These are phyloP conservation scores for Platanista minor DNA, from an alignment of 2,113 vertebrate species.

Conservation along the genomic window DNA sequence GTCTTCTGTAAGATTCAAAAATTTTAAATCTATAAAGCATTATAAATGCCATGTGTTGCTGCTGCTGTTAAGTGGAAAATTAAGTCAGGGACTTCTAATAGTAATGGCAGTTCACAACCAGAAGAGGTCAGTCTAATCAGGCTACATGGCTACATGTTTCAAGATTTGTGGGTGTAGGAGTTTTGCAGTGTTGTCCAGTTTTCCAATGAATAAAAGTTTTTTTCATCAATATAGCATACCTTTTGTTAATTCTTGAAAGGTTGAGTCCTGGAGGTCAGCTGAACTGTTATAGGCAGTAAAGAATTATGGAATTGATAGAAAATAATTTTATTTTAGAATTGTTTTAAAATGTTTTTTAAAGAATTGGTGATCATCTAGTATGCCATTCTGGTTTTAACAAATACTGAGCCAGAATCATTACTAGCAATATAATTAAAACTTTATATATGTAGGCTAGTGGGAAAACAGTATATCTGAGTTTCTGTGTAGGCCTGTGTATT, in stretches of 20 bases:
- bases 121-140: constrained; percentile 38
- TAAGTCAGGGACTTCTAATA: neutral
- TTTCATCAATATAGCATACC: neutral
- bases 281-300: neutral
- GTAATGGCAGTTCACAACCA: neutral
- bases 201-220: neutral
- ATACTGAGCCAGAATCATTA: neutral
- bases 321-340: constrained; percentile 9
- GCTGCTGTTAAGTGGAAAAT: neutral
- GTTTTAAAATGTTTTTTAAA: neutral
- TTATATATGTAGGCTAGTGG: neutral
- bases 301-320: neutral
- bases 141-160: neutral
- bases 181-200: neutral
- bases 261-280: neutral
- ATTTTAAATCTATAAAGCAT: neutral
- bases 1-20: neutral
- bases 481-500: neutral
- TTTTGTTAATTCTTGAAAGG: constrained; percentile 3
- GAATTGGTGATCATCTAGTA: neutral
- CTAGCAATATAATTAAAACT: neutral
- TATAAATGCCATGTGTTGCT: neutral
- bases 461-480: neutral
- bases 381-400: neutral
- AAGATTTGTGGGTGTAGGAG: neutral